phyloP scores from a whole-genome alignment of 2,113 vertebrate species.

The Pogonocichla stellata region DNA sequence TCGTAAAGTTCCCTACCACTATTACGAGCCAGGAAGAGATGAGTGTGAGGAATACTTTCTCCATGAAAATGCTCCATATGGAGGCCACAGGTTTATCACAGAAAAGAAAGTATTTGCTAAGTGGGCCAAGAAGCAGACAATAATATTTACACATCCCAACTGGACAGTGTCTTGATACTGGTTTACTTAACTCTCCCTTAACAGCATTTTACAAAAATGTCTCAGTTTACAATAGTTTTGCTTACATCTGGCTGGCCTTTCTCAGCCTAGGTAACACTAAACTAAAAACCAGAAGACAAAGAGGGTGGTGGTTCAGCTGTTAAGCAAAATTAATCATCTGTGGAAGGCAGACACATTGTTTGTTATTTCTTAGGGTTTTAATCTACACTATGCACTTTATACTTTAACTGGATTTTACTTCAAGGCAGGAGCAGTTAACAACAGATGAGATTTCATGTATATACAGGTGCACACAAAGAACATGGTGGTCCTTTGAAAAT shows the following conservation, averaged over 20 bases:
- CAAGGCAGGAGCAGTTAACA: conserved; percentile 41
- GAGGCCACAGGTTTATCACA: conserved; percentile 95
- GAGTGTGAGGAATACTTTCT: conserved; percentile 94
- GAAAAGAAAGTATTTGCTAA: conserved; percentile 96
- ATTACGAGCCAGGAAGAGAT: conserved; percentile 92
- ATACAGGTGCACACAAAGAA: neutral
- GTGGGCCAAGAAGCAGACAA: conserved; percentile 90
- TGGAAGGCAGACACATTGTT: conserved; percentile 52
- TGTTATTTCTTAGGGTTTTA: conserved; percentile 64
- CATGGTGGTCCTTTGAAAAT: neutral
- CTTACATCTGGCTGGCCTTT: conserved; percentile 48
- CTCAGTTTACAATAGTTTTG: conserved; percentile 56
- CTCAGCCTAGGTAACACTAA: conserved; percentile 30
- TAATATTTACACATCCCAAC: conserved; percentile 92
- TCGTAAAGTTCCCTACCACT: conserved; percentile 95
- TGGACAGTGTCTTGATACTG: conserved; percentile 89
- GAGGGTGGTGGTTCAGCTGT: conserved; percentile 20
- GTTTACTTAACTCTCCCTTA: neutral
- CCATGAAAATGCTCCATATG: conserved; percentile 93
- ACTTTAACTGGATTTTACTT: conserved; percentile 67
- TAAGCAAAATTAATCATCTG: conserved; percentile 51
- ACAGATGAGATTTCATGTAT: conserved; percentile 23
- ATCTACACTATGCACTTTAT: conserved; percentile 71
- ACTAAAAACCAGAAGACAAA: conserved; percentile 24
- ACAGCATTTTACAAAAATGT: neutral